Evolutionary conservation across 2,888 invertebrate genomes (phyloP), one percentile per base, ranked within the genome.

Genomic region (Tribolium freemani): DNA sequence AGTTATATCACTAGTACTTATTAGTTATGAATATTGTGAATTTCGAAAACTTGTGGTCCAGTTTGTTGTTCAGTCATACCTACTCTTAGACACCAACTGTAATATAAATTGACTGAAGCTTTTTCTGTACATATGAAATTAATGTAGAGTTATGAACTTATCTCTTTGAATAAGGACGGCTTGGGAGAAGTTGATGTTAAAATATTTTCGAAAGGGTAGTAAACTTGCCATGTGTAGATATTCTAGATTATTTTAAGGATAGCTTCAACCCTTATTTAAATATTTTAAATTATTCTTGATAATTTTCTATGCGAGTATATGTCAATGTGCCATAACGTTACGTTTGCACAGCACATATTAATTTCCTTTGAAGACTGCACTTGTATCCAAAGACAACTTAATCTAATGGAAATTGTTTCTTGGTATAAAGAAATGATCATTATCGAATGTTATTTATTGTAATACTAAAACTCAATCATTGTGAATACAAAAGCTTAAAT

Each of bases 401-500:
- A 75, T 57, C 71, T 56, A 71, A 58, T 58, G 71, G 74, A 64
- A 44, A 71, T 69, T 64, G 53, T 44, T 64, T 64, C 53, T 64
- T 53, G 63, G 13, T 30, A 69, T 61, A 73, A 75, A 74, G 73
- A 76, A 76, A 73, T 71, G 61, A 77, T 74, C 74, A 75, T 74
- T 76, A 76, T 75, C 75, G 75, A 75, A 77, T 77, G 77, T 81
- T 78, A 79, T 80, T 80, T 81, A 80, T 80, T 82, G 77, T 81
- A 79, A 79, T 75, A 78, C 76, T 76, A 75, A 76, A 79, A 78
- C 76, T 76, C 77, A 79, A 80, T 81, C 79, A 79, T 80, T 81
- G 80, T 81, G 80, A 81, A 80, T 80, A 81, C 78, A 79, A 80
- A 80, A 79, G 82, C 82, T 81, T 82, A 76, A 82, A 80, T 82